phyloP scores from a whole-genome alignment of 1,140 invertebrate species.

The Cepaea nemoralis region DNA sequence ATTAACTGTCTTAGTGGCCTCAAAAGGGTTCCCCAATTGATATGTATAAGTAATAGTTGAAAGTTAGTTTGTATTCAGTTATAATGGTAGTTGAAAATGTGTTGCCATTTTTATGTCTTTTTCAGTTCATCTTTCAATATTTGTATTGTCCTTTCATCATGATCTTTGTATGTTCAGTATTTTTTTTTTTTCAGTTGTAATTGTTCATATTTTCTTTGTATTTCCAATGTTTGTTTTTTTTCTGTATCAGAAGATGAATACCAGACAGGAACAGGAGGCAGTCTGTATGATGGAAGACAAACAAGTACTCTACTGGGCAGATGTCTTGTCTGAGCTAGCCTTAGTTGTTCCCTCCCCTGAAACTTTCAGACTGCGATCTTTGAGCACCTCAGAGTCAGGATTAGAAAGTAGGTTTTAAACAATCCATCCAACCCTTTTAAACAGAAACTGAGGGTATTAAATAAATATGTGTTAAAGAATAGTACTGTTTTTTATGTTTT shows the following conservation, averaged over 20 bases:
- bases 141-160: too few relatives aligned
- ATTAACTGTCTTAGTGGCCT: too few relatives aligned
- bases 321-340: constrained; percentile 92
- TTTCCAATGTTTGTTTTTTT: constrained; percentile 2
- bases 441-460: too few relatives aligned
- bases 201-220: background rate
- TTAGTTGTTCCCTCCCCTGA: constrained; percentile 88
- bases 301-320: constrained; percentile 94
- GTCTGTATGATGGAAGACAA: constrained; percentile 81
- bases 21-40: too few relatives aligned
- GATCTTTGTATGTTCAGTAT: background rate
- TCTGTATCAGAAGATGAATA: constrained; percentile 63
- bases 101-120: too few relatives aligned
- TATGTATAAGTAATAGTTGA: too few relatives aligned
- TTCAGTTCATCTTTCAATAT: too few relatives aligned
- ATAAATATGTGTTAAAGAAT: too few relatives aligned
- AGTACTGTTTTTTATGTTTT: too few relatives aligned
- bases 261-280: constrained; percentile 75
- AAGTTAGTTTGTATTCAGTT: too few relatives aligned
- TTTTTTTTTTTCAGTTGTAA: background rate
- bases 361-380: constrained; percentile 46
- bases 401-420: constrained; percentile 7
- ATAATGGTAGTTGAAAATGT: too few relatives aligned
- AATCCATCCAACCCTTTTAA: too few relatives aligned
- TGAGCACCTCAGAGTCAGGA: constrained; percentile 53